Percentiles rank a stretch among this genome's conserved stretches.
Evolutionary conservation across 2,797 vertebrate genomes (phyloP).

Genomic region (Lutjanus argentimaculatus): DNA sequence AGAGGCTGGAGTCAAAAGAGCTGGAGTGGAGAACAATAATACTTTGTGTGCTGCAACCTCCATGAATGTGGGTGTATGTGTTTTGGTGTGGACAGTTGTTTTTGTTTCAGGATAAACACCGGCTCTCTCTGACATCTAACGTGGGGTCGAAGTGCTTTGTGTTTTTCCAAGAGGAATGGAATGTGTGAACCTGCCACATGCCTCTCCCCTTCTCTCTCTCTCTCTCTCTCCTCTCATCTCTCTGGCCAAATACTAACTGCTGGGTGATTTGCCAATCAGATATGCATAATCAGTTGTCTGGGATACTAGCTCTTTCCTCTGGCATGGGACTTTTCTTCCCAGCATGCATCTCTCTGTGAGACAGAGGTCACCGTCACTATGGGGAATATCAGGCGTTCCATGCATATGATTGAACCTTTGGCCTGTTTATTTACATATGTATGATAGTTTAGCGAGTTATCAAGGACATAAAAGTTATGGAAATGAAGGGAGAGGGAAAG

Average conservation of each 20-base stretch:
- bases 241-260: conserved; percentile 60
- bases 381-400: conserved; percentile 28
- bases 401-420: conserved; percentile 56
- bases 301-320: conserved; percentile 62
- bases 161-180: conserved; percentile 65
- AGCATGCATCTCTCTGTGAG: conserved; percentile 64
- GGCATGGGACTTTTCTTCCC: conserved; percentile 57
- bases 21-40: conserved; percentile 48
- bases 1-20: conserved; percentile 52
- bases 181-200: conserved; percentile 66
- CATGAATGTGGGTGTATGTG: conserved; percentile 55
- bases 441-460: conserved; percentile 30
- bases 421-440: conserved; percentile 65
- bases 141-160: conserved; percentile 58
- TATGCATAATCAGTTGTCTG: conserved; percentile 72
- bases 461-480: conserved; percentile 23
- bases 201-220: conserved; percentile 21
- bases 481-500: not conserved
- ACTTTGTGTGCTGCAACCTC: conserved; percentile 33
- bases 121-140: conserved; percentile 52
- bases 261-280: conserved; percentile 73
- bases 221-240: conserved; percentile 33
- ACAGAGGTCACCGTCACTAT: conserved; percentile 59
- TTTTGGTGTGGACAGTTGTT: conserved; percentile 66
- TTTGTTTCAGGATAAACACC: conserved; percentile 71